Evolutionary conservation across 2,797 vertebrate species (phyloP).

Genomic region (Arctocebus calabarensis): DNA sequence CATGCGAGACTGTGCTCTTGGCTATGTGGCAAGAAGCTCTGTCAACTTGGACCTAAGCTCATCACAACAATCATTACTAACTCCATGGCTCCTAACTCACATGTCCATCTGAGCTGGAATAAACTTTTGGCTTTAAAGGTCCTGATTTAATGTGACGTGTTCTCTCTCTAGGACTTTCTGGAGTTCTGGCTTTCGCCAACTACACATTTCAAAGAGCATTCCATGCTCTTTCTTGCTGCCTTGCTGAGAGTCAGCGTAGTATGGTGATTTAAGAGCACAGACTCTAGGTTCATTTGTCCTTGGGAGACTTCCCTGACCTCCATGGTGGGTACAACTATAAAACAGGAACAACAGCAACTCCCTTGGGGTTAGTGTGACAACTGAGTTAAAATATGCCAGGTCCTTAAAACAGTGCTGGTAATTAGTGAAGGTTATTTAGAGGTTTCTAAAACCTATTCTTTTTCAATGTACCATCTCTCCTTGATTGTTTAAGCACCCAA

Average conservation of each 20-base stretch:
- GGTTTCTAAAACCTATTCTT: slow-evolving; percentile 18
- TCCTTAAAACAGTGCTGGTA: not conserved
- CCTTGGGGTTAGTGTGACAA: not conserved
- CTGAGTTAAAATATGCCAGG: not conserved
- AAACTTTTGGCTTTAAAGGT: not conserved
- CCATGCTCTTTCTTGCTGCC: not conserved
- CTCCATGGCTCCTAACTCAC: fast-evolving
- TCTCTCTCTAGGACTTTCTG: not conserved
- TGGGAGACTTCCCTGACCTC: not conserved
- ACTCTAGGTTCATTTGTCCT: not conserved
- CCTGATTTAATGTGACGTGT: not conserved
- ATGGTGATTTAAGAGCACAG: not conserved
- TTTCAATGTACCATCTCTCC: not conserved
- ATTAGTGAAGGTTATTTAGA: slow-evolving; percentile 20
- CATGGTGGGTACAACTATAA: not conserved
- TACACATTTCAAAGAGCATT: not conserved
- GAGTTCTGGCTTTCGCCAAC: not conserved
- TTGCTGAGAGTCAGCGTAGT: not conserved
- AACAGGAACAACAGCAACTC: not conserved
- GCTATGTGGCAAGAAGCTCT: not conserved
- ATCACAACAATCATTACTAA: not conserved
- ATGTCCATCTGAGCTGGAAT: not conserved
- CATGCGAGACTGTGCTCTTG: not conserved
- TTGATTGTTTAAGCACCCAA: not conserved
- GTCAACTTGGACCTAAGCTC: not conserved